Evolutionary conservation across 2,888 invertebrate genomes (phyloP).

Genomic region (Tinea semifulvella): DNA sequence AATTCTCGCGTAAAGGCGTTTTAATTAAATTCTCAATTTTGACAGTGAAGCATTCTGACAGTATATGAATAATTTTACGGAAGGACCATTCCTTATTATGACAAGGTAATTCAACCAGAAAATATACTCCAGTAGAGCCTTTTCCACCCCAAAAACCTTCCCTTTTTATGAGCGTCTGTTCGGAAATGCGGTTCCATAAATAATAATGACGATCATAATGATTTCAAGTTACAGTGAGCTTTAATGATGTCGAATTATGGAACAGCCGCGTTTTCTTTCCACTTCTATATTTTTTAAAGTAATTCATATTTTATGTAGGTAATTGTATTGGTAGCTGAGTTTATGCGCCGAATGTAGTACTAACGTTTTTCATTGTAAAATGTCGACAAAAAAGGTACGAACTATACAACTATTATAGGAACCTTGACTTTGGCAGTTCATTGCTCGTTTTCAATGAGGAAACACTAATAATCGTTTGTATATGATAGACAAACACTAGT

Average conservation of each 20-base stretch:
- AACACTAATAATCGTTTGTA: too few species aligned
- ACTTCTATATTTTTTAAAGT: too few species aligned
- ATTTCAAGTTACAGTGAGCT: not conserved
- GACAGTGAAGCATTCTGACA: not conserved
- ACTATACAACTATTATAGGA: too few species aligned
- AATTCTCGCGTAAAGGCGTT: not conserved
- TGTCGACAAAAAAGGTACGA: too few species aligned
- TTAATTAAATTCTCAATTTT: slow-evolving; percentile 1
- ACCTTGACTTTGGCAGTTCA: too few species aligned
- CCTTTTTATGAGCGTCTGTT: not conserved
- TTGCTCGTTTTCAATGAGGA: too few species aligned
- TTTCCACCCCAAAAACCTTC: not conserved
- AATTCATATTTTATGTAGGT: too few species aligned
- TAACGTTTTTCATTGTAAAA: too few species aligned
- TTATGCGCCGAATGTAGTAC: too few species aligned
- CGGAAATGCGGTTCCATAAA: not conserved
- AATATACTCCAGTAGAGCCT: not conserved
- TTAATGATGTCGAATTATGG: not conserved
- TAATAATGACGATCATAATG: not conserved
- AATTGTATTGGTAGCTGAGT: too few species aligned
- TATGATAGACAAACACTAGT: too few species aligned
- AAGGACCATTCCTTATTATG: not conserved
- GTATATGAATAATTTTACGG: slow-evolving; percentile 6
- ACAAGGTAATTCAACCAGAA: not conserved
- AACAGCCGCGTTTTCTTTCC: too few species aligned